Base-by-base conservation (phyloP, 2,797 vertebrate genomes). In the Octomys mimax region DNA sequence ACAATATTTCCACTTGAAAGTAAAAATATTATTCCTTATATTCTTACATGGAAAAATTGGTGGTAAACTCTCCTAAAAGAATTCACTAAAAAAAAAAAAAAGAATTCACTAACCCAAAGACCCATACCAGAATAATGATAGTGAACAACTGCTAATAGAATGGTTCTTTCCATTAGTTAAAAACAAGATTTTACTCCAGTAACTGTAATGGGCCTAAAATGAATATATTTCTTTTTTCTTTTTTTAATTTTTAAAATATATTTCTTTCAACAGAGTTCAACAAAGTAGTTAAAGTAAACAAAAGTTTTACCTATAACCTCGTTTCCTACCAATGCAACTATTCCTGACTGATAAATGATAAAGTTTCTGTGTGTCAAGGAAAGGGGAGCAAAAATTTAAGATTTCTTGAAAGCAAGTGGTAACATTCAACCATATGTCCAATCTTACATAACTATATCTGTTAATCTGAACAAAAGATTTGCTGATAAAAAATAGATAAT, bases 221-320 rank as follows among this genome's bases (percentile, higher is more conserved):
- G 46, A 85, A 96, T 89, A 95, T 70, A 71, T 88, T 85, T 22
- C 57, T n/a, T n/a, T n/a, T n/a, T n/a, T n/a, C n/a, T n/a, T n/a
- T n/a, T n/a, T n/a, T n/a, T n/a, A n/a, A n/a, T n/a, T n/a, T n/a
- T n/a, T n/a, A n/a, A n/a, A n/a, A n/a, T n/a, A n/a, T n/a, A n/a
- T n/a, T n/a, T n/a, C n/a, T 89, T 97, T 96, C 66, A 85, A 83
- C 91, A 33, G 24, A 91, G 75, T 92, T 78, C 68, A 92, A 70
- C 59, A 86, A 92, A 68, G 52, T 77, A 91, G n/a, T 33, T 89
- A 49, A 94, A 91, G 94, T 39, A 87, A 94, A 83, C 4, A 92
- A 94, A 94, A 88, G 6, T 26, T 66, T 49, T 14, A 95, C 52
- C 42, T 94, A 31, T 94, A 57, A 79, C 28, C 66, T 95, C 59